A percentile compares a stretch with the other conserved stretches of the same genome.
These are phyloP conservation scores for Caenorhabditis wallacei DNA, from an alignment of 2,888 invertebrate genomes.

Conservation along the genomic window DNA sequence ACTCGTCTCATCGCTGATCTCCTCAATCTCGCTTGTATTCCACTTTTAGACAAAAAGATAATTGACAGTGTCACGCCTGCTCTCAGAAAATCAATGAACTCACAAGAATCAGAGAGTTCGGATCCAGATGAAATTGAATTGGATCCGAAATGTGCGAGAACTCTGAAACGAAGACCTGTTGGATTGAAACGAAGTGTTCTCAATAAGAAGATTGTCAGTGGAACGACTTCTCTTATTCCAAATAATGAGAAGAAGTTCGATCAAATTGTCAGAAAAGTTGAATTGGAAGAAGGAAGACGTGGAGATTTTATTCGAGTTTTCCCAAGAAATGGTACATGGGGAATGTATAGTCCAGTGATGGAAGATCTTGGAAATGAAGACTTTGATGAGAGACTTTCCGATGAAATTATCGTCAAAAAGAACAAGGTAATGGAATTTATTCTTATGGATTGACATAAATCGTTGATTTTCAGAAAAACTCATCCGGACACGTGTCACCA, in stretches of 20 bases:
- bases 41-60: conserved; percentile 83
- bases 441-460: background rate
- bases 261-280: conserved; percentile 48
- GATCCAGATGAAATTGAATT: conserved; percentile 55
- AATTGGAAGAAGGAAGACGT: conserved; percentile 68
- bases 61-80: conserved; percentile 56
- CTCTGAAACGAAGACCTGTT: conserved; percentile 56
- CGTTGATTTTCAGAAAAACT: conserved; percentile 39
- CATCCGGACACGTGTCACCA: background rate
- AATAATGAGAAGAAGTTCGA: conserved; percentile 60
- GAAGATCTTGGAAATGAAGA: conserved; percentile 77
- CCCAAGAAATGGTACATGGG: conserved; percentile 74
- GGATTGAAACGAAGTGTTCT: conserved; percentile 59
- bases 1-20: conserved; percentile 93
- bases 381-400: conserved; percentile 75
- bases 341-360: conserved; percentile 76
- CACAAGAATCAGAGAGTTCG: conserved; percentile 28
- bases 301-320: conserved; percentile 81
- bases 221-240: conserved; percentile 51
- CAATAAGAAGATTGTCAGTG: conserved; percentile 34
- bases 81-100: conserved; percentile 40
- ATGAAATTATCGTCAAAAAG: conserved; percentile 48
- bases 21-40: conserved; percentile 92
- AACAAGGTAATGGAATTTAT: conserved; percentile 4
- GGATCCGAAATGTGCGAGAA: conserved; percentile 61